Evolutionary conservation across 2,888 invertebrate genomes (phyloP).

Genomic region (Chymomyza caudatula): DNA sequence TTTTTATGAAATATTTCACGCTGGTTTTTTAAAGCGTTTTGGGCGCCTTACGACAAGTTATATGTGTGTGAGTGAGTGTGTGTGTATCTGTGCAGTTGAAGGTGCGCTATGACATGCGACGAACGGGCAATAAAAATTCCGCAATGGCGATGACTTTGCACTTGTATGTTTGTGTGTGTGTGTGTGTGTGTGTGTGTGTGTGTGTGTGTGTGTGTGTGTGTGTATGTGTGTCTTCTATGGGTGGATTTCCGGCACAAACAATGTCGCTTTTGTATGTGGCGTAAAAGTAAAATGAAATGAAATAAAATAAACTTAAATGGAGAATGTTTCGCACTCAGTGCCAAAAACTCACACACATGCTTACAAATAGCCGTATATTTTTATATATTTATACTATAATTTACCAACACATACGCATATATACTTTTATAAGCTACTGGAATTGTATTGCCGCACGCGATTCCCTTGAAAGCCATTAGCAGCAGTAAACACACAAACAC

Average conservation of each 20-base stretch:
- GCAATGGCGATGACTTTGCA: constrained; percentile 55
- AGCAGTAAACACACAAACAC: constrained; percentile 39
- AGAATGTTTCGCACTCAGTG: constrained; percentile 36
- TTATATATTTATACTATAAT: constrained; percentile 37
- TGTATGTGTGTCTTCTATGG: constrained; percentile 2
- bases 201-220: neutral
- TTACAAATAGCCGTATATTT: constrained; percentile 3
- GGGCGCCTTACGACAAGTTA: constrained; percentile 22
- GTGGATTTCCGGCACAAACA: constrained; percentile 51
- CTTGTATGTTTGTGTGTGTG: constrained; percentile 1
- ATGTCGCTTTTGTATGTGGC: constrained; percentile 50
- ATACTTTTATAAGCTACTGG: constrained; percentile 36
- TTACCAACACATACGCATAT: constrained; percentile 39
- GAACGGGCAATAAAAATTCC: constrained; percentile 65
- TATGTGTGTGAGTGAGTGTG: constrained; percentile 21
- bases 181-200: constrained; percentile 11
- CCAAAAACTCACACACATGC: constrained; percentile 9
- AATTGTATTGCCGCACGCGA: constrained; percentile 69
- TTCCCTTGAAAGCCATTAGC: constrained; percentile 67
- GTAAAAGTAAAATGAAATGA: constrained; percentile 50
- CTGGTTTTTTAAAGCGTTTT: constrained; percentile 56
- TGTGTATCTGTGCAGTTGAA: neutral
- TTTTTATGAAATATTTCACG: constrained; percentile 64
- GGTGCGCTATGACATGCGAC: constrained; percentile 38
- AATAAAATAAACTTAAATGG: constrained; percentile 65